Evolutionary conservation across 2,113 vertebrate species (phyloP), one percentile per base, ranked within the genome.

Genomic region (Scomber colias): DNA sequence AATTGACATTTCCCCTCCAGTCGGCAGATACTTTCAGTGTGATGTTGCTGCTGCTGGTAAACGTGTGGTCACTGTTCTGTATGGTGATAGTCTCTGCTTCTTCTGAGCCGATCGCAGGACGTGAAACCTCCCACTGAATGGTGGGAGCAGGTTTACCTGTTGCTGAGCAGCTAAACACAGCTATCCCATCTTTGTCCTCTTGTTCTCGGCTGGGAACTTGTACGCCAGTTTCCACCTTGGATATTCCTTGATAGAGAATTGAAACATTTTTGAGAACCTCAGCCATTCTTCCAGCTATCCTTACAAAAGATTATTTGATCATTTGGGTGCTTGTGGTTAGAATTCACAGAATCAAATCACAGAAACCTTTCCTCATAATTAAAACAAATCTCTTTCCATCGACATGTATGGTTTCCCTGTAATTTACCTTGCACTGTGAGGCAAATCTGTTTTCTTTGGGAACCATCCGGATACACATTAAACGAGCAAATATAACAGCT

Each of bases 401-500:
- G 7, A 27, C 31, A 15, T 51, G 3, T 30, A 2, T 21, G 2
- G 15, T 2, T 31, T 46, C 55, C 12, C 14, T 21, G 5, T 19
- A 19, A 12, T 60, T 75, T 90, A 95, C 95, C 94, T 72, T 88
- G 55, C 12, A 95, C 92, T 0, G 50, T 91, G 40, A 95, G 87
- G 68, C 94, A 95, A 0, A 31, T 72, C 69, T 93, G 86, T 0
- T 30, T 61, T 11, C 81, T 48, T 56, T 71, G 72, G 45, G 95
- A 94, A 11, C 93, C 93, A 0, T 77, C 77, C 0, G 94, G 95
- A 55, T 89, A 95, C 0, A 55, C 84, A 2, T 94, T 91, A 24
- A 95, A 95, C 0, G 88, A 86, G 40, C 95, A 95, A 0, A 92
- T 60, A 6, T 94, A 95, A n/a, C 94, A 95, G 21, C 85, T 77